phyloP scores from a whole-genome alignment of 92 coral and sea anemone species.

The Palythoa heliodiscus region DNA sequence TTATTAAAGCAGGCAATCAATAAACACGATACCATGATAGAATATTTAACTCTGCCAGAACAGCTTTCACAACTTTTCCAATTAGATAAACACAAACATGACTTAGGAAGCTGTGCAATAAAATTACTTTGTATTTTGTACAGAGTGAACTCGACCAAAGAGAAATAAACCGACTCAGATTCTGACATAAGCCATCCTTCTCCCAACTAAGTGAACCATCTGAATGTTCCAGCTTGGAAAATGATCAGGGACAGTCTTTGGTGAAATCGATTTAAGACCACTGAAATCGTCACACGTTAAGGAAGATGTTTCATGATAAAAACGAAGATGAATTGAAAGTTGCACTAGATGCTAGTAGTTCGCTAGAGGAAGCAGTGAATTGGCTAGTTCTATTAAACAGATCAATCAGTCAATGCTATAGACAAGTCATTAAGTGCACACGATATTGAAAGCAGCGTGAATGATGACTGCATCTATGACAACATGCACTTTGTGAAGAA shows the following conservation, averaged over 20 bases:
- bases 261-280: neutral
- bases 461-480: constrained; percentile 4
- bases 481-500: neutral
- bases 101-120: constrained; percentile 37
- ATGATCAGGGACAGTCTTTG: neutral
- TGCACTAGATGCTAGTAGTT: constrained; percentile 1
- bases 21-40: constrained; percentile 1
- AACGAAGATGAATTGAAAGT: constrained; percentile 9
- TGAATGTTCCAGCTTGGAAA: constrained; percentile 7
- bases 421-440: neutral
- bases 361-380: constrained; percentile 33
- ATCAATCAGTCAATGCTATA: neutral
- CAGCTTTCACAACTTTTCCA: constrained; percentile 45
- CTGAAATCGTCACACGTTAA: neutral
- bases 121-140: constrained; percentile 40
- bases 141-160: neutral
- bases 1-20: neutral
- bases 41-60: constrained; percentile 42
- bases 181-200: constrained; percentile 11
- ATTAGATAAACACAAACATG: constrained; percentile 45
- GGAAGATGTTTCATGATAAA: constrained; percentile 12
- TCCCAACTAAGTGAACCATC: neutral
- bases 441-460: neutral
- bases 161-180: constrained; percentile 8
- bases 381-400: constrained; percentile 14